Conservation (phyloP, 2,797 vertebrate species). For the Crax fasciolata region DNA sequence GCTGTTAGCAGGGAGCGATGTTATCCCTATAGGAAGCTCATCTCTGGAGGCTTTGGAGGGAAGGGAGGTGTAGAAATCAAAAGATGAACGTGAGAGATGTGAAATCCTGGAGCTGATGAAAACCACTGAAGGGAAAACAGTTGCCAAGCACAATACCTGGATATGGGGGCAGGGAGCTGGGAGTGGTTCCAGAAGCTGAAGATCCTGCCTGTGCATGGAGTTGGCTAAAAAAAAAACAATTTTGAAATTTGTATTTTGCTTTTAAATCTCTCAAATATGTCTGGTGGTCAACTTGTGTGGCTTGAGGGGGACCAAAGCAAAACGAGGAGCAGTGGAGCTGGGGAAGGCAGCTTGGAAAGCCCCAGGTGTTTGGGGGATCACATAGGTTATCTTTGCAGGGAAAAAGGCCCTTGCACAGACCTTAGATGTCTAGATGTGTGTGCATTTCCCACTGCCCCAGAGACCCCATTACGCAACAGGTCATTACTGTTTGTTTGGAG, state of each 20-base stretch:
- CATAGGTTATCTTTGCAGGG: background rate
- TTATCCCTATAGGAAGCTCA: constrained; percentile 52
- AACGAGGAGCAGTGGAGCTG: background rate
- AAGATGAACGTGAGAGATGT: background rate
- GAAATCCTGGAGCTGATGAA: constrained; percentile 1
- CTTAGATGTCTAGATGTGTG: accelerated
- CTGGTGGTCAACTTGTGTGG: background rate
- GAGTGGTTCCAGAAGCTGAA: background rate
- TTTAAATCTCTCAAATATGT: background rate
- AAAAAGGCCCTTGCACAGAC: background rate
- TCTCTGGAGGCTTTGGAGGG: constrained; percentile 16
- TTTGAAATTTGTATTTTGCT: background rate
- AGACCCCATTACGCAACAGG: constrained; percentile 5
- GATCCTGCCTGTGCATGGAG: background rate
- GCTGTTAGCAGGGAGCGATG: constrained; percentile 19
- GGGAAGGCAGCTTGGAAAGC: background rate
- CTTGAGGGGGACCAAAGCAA: background rate
- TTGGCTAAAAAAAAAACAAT: background rate
- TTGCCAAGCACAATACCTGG: constrained; percentile 56
- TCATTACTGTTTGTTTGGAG: constrained; percentile 33
- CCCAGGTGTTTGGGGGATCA: background rate
- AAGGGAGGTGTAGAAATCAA: constrained; percentile 6
- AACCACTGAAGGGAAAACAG: background rate
- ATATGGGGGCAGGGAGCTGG: constrained; percentile 21
- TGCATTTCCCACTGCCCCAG: background rate